A percentile compares a stretch with the other conserved stretches of the same genome.
These are phyloP conservation scores for Nothoprocta pentlandii DNA, from an alignment of 2,113 vertebrate genomes.

Conservation along the genomic window DNA sequence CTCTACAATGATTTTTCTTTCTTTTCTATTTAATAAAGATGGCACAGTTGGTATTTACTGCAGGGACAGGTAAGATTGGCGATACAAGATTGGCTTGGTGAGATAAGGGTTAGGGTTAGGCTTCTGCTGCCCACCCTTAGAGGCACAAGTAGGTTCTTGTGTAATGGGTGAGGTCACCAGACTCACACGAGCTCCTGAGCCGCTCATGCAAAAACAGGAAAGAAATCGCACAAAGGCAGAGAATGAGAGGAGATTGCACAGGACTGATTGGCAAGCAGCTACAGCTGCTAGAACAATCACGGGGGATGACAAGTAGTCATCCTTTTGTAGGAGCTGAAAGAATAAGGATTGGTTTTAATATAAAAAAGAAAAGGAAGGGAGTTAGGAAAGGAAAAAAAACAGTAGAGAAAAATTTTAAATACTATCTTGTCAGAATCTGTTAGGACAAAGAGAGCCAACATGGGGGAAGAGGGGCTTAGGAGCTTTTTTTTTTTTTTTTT, in stretches of 20 bases:
- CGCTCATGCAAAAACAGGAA: not conserved
- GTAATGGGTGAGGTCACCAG: not conserved
- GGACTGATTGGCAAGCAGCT: conserved; percentile 17
- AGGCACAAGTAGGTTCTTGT: not conserved
- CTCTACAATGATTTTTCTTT: not conserved
- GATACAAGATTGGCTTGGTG: not conserved
- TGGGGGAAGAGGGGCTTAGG: accelerated
- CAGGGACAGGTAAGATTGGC: not conserved
- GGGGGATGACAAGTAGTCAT: not conserved
- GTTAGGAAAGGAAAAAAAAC: not conserved
- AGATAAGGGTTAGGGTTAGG: not conserved
- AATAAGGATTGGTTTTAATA: not conserved
- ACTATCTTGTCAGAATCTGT: not conserved
- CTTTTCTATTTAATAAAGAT: not conserved
- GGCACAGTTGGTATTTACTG: not conserved
- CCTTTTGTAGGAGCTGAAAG: not conserved
- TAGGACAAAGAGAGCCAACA: not conserved
- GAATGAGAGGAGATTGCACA: not conserved
- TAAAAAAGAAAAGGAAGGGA: not conserved
- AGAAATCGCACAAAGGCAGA: not conserved
- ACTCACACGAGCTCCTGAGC: not conserved
- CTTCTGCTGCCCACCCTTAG: not conserved
- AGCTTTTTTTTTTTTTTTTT: not conserved
- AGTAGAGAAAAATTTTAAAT: not conserved
- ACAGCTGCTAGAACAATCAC: conserved; percentile 20